Percentiles rank a stretch among this genome's conserved stretches.
Conservation (phyloP, 2,797 vertebrate species). For the Rhinatrema bivittatum region DNA sequence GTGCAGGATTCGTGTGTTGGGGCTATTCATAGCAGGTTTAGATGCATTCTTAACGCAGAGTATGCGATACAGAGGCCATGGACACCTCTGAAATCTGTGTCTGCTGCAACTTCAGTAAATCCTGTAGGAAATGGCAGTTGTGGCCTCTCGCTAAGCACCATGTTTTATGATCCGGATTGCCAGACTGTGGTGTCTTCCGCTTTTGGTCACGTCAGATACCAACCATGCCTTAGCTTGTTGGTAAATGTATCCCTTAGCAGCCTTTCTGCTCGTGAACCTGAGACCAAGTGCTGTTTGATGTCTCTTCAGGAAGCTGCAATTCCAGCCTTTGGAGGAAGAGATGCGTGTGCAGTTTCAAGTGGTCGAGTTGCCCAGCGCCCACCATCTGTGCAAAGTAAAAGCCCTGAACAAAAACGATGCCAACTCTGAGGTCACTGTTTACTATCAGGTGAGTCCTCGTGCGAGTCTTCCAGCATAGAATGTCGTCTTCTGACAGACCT, state of each 20-base stretch:
- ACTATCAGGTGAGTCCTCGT: slow-evolving; percentile 81
- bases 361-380: slow-evolving; percentile 63
- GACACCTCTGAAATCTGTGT: too few relatives aligned
- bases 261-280: rapidly evolving
- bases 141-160: too few relatives aligned
- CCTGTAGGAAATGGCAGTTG: too few relatives aligned
- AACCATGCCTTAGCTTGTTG: background rate
- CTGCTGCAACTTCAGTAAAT: too few relatives aligned
- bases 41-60: too few relatives aligned
- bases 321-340: slow-evolving; percentile 61
- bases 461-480: too few relatives aligned
- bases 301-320: slow-evolving; percentile 64
- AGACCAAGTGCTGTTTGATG: background rate
- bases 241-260: rapidly evolving
- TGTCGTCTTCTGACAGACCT: too few relatives aligned
- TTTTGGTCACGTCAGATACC: background rate
- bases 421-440: slow-evolving; percentile 79
- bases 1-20: too few relatives aligned
- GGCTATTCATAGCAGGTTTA: too few relatives aligned
- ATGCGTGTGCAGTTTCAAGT: slow-evolving; percentile 79
- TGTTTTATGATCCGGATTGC: too few relatives aligned
- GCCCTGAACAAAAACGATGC: slow-evolving; percentile 74
- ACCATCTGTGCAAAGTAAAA: slow-evolving; percentile 76
- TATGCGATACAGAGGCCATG: too few relatives aligned
- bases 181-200: background rate